Conservation (phyloP, 2,888 invertebrate species). For the Pocota personata region DNA sequence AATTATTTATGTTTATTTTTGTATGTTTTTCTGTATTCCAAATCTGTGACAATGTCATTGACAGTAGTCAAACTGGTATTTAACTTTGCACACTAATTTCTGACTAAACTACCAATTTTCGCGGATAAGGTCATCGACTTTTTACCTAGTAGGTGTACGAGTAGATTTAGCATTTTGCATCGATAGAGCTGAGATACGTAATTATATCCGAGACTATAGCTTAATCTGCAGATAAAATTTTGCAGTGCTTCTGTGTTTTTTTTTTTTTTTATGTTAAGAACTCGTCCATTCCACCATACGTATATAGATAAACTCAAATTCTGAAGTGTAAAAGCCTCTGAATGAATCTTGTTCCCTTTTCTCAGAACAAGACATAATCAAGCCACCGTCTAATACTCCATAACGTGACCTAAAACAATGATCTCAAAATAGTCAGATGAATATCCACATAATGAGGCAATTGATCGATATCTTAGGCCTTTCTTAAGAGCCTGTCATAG, state of each 20-base stretch:
- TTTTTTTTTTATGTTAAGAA: no score
- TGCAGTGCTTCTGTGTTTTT: no score
- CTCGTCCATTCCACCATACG: neutral
- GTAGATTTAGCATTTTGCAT: neutral
- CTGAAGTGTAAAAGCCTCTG: no score
- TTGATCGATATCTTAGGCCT: slow-evolving; percentile 29
- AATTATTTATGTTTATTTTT: neutral
- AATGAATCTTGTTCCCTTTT: neutral
- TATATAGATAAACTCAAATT: no score
- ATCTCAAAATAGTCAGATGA: slow-evolving; percentile 17
- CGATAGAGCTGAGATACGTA: neutral
- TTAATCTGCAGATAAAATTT: neutral
- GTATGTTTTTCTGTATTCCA: slow-evolving; percentile 1
- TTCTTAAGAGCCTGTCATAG: slow-evolving; percentile 4
- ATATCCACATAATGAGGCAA: slow-evolving; percentile 41
- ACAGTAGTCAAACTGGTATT: slow-evolving; percentile 69
- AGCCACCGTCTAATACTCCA: neutral
- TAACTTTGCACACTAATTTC: slow-evolving; percentile 24
- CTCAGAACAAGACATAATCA: neutral
- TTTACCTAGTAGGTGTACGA: slow-evolving; percentile 1
- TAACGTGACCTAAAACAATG: neutral
- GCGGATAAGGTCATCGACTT: slow-evolving; percentile 71
- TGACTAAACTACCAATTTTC: slow-evolving; percentile 50
- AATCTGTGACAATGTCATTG: slow-evolving; percentile 70
- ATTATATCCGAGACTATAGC: neutral